phyloP scores from a whole-genome alignment of 2,888 invertebrate species.

The Tineola bisselliella region DNA sequence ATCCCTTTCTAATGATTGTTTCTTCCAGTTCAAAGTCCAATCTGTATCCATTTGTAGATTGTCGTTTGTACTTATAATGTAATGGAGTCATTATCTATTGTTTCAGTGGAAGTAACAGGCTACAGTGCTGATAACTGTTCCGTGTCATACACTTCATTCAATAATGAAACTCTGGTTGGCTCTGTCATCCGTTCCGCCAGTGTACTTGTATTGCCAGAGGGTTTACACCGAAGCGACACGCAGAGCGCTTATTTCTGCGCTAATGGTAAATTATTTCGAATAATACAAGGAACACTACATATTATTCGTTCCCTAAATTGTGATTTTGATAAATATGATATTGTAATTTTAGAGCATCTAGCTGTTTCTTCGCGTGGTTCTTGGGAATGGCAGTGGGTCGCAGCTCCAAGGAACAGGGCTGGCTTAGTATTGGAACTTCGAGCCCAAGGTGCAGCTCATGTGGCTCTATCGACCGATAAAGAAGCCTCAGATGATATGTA shows the following conservation, averaged over 20 bases:
- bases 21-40: no score
- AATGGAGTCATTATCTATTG: not conserved
- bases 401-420: conserved; percentile 71
- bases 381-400: conserved; percentile 73
- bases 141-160: conserved; percentile 63
- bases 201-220: conserved; percentile 70
- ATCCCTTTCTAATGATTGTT: no score
- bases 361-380: conserved; percentile 71
- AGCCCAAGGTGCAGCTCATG: conserved; percentile 66
- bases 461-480: conserved; percentile 66
- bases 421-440: conserved; percentile 70
- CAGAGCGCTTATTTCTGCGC: conserved; percentile 77
- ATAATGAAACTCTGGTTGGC: conserved; percentile 69
- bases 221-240: conserved; percentile 70
- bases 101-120: conserved; percentile 73
- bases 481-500: conserved; percentile 71
- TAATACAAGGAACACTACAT: no score
- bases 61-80: no score
- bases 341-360: conserved; percentile 71
- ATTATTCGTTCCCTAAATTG: no score
- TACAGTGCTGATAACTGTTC: conserved; percentile 73
- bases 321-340: no score
- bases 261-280: conserved; percentile 60
- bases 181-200: conserved; percentile 71
- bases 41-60: no score